Conservation (phyloP, 2,888 invertebrate genomes). For the Pantelozetes paolii region DNA sequence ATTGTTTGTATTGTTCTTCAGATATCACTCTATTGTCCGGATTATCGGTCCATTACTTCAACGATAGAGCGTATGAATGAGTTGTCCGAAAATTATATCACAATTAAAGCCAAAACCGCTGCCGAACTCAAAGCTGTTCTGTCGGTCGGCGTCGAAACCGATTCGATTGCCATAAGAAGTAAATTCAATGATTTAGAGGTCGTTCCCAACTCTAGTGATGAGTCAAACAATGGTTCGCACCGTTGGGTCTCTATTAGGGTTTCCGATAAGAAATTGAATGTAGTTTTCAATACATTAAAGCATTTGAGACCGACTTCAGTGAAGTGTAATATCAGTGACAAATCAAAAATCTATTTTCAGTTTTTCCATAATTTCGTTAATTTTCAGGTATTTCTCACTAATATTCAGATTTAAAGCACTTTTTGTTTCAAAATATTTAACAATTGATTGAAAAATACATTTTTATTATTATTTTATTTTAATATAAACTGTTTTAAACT, state of each 20-base stretch:
- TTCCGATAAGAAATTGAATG: background rate
- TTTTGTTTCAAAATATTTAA: background rate
- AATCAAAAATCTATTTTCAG: constrained; percentile 3
- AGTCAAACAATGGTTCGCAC: background rate
- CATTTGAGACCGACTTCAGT: background rate
- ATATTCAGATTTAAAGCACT: background rate
- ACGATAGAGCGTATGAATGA: background rate
- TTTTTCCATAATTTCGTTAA: constrained; percentile 25
- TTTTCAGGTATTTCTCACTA: constrained; percentile 5
- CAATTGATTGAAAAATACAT: too few relatives aligned
- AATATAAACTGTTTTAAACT: too few relatives aligned
- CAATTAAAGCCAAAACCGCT: background rate
- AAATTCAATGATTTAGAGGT: constrained; percentile 2
- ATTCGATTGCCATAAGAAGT: background rate
- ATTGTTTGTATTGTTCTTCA: background rate
- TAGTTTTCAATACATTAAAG: background rate
- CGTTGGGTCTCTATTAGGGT: background rate
- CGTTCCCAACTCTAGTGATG: background rate
- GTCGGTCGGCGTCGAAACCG: background rate
- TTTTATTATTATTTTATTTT: too few relatives aligned
- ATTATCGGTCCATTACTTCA: too few relatives aligned
- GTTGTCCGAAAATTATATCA: background rate
- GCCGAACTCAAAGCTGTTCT: background rate
- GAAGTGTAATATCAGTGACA: background rate
- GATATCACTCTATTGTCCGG: too few relatives aligned